phyloP scores from a whole-genome alignment of 2,888 invertebrate genomes.

The Aleiodes testaceus region DNA sequence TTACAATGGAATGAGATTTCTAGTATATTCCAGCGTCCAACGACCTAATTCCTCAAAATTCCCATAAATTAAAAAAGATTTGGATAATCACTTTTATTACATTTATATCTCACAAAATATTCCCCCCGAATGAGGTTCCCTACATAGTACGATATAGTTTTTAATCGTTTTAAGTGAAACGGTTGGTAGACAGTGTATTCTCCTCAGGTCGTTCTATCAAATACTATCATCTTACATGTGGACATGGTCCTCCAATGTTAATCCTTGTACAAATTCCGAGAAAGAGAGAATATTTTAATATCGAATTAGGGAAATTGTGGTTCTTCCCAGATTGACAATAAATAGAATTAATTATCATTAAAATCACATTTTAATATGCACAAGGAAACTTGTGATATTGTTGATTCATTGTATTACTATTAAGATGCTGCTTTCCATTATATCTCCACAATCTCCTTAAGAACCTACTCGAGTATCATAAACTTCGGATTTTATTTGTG shows the following conservation, averaged over 20 bases:
- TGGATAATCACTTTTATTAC: constrained; percentile 1
- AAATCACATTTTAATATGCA: constrained; percentile 4
- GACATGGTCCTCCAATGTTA: background rate
- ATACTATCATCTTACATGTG: constrained; percentile 13
- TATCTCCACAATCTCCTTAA: constrained; percentile 25
- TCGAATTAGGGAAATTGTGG: constrained; percentile 16
- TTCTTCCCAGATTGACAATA: background rate
- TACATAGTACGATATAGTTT: background rate
- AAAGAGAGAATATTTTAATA: constrained; percentile 6
- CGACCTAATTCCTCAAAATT: constrained; percentile 20
- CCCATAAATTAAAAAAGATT: constrained; percentile 8
- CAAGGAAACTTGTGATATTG: constrained; percentile 1
- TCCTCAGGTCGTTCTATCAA: constrained; percentile 1
- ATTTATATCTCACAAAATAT: constrained; percentile 16
- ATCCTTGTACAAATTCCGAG: background rate
- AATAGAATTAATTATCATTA: background rate
- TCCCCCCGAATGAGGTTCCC: too few relatives aligned
- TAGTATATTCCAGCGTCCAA: constrained; percentile 13
- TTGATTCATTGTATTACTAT: constrained; percentile 23
- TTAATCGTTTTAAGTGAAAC: constrained; percentile 8
- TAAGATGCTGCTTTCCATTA: constrained; percentile 21
- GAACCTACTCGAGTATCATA: background rate
- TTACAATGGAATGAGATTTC: background rate
- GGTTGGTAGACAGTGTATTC: constrained; percentile 8
- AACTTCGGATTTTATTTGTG: constrained; percentile 14